Base-by-base conservation (phyloP, 2,888 invertebrate genomes). In the Microctonus brassicae region DNA sequence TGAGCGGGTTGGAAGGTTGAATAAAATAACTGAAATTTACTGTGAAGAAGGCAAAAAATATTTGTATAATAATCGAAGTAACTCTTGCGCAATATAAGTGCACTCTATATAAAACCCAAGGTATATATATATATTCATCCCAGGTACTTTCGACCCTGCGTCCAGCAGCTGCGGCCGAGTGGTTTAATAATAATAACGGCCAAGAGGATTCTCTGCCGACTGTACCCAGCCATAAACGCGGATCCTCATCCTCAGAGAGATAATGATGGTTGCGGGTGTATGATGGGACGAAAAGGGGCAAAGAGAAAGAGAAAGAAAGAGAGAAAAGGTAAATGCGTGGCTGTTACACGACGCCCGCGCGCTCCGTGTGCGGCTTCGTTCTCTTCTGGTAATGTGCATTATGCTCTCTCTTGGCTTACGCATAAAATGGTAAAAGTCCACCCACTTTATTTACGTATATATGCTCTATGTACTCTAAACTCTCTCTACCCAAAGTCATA, bases 251-350 rank as follows among this genome's bases (percentile, higher is more conserved):
- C 73, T 71, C 67, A 68, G 65, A 71, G 65, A 71, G 73, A 73
- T 83, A 83, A 83, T 82, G 80, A 82, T 79, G 77, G 78, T 80
- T 80, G 79, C 78, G 79, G 78, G 79, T 81, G 82, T 78, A 52
- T 36, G 65, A 65, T 33, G 33, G 33, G 26, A 39, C 24, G 47
- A 13, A 29, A 33, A 11, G 13, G 60, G 17, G 34, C 22, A 34
- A 60, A 34, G 34, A 60, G 60, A 13, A 33, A 60, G 34, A 17
- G 34, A 1, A 34, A 60, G 17, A 34, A 58, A 58, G 33, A 63
- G 57, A 39, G 66, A 26, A 36, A 57, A 52, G 17, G 62, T 75
- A 75, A n/a, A 75, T 74, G 74, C 74, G 69, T 75, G 64, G 64
- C 72, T 73, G 68, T 71, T 69, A 57, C 69, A 68, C 66, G 70